Conservation (phyloP, 2,888 invertebrate species). For the Alviniconcha strummeri region DNA sequence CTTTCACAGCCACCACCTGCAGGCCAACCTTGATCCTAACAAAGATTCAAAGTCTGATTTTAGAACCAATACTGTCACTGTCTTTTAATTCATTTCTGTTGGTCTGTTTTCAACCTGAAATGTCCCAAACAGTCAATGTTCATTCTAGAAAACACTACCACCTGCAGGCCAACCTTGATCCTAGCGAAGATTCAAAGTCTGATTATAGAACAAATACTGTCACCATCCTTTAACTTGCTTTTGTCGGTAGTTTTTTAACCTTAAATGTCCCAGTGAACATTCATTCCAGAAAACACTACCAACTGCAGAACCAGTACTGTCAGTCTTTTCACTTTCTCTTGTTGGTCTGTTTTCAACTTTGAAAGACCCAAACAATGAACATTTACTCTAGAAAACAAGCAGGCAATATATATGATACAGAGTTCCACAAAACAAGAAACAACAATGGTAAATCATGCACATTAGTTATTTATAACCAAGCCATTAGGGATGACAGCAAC, state of each 20-base stretch:
- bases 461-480: too few species aligned
- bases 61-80: background rate
- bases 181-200: slow-evolving; percentile 59
- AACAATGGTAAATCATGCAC: too few species aligned
- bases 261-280: background rate
- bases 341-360: too few species aligned
- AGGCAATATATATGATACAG: too few species aligned
- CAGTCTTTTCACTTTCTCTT: too few species aligned
- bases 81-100: too few species aligned
- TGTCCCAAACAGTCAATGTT: background rate
- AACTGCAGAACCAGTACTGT: slow-evolving; percentile 82
- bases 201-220: background rate
- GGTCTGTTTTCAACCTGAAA: slow-evolving; percentile 1
- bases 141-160: slow-evolving; percentile 78
- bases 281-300: slow-evolving; percentile 76
- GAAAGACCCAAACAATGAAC: too few species aligned
- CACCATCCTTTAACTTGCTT: too few species aligned
- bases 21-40: slow-evolving; percentile 88
- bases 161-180: slow-evolving; percentile 93
- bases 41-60: background rate
- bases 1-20: slow-evolving; percentile 96
- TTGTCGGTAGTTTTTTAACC: background rate
- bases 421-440: too few species aligned
- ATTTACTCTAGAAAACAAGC: too few species aligned
- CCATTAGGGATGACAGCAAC: too few species aligned